Evolutionary conservation across 2,888 invertebrate species (phyloP).

Genomic region (Craniophora ligustri): DNA sequence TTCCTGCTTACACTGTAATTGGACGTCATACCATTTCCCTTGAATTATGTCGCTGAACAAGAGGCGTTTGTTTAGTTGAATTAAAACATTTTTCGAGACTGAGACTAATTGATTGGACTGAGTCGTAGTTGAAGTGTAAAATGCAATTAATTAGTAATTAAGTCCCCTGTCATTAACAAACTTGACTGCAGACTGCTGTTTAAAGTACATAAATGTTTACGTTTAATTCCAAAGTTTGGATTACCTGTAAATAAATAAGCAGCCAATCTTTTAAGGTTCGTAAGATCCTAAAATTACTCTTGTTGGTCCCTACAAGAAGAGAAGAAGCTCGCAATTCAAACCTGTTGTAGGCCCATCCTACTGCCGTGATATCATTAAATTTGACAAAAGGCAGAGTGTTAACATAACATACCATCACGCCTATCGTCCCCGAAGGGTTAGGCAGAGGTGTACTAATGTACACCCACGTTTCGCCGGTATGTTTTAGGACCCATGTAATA

Average conservation of each 20-base stretch:
- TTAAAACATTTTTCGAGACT: slow-evolving; percentile 3
- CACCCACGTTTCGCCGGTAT: too few relatives aligned
- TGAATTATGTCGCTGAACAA: slow-evolving; percentile 15
- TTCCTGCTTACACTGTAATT: slow-evolving; percentile 47
- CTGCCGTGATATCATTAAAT: too few relatives aligned
- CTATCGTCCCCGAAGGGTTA: too few relatives aligned
- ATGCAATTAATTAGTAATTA: slow-evolving; percentile 11
- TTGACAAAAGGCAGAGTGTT: too few relatives aligned
- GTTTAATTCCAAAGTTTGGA: neutral
- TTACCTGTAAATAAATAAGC: neutral
- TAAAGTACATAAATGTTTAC: slow-evolving; percentile 1
- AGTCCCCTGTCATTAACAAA: slow-evolving; percentile 1
- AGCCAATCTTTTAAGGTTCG: neutral
- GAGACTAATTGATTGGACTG: neutral
- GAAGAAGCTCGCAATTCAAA: too few relatives aligned
- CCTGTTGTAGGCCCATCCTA: too few relatives aligned
- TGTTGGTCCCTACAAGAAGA: too few relatives aligned
- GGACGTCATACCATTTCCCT: slow-evolving; percentile 27
- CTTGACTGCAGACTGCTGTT: neutral
- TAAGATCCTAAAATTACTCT: neutral
- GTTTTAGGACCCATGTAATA: too few relatives aligned
- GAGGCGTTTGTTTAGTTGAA: neutral
- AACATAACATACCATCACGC: too few relatives aligned
- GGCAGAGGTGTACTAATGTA: too few relatives aligned
- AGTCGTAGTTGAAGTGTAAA: neutral